phyloP scores from a whole-genome alignment of 2,113 vertebrate genomes.

The Hiodon alosoides region DNA sequence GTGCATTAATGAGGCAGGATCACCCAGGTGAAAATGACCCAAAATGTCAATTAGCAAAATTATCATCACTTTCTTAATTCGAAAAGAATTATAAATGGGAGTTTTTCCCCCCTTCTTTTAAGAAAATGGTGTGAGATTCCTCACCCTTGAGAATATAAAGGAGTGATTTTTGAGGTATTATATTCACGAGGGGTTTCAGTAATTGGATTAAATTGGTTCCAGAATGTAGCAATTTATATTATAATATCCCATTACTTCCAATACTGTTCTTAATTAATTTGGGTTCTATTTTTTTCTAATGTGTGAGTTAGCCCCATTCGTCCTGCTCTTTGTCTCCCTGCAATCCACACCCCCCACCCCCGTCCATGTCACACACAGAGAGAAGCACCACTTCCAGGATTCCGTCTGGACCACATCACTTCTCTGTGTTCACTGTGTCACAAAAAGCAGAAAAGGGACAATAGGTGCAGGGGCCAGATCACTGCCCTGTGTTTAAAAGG shows the following conservation, averaged over 20 bases:
- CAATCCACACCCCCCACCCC: constrained; percentile 22
- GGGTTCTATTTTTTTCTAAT: constrained; percentile 61
- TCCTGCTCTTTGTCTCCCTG: constrained; percentile 26
- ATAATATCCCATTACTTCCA: constrained; percentile 79
- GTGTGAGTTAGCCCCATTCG: constrained; percentile 45
- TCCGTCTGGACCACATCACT: too few relatives aligned
- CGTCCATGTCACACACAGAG: neutral
- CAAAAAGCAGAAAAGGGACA: neutral
- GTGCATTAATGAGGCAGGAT: neutral
- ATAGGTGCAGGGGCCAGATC: too few relatives aligned
- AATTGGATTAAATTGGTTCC: constrained; percentile 83
- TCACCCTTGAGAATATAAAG: constrained; percentile 71
- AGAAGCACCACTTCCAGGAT: too few relatives aligned
- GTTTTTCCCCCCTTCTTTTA: constrained; percentile 42
- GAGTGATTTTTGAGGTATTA: constrained; percentile 78
- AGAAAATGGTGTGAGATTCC: constrained; percentile 59
- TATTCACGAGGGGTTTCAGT: constrained; percentile 77
- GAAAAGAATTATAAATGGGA: constrained; percentile 46
- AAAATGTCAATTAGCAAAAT: constrained; percentile 70
- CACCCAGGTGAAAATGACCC: constrained; percentile 67
- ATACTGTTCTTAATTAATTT: constrained; percentile 81
- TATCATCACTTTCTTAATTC: constrained; percentile 55
- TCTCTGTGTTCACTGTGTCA: too few relatives aligned
- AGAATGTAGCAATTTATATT: constrained; percentile 83
- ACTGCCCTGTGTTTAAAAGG: too few relatives aligned